Conservation (phyloP, 2,888 invertebrate species). For the Synergus umbraculus region DNA sequence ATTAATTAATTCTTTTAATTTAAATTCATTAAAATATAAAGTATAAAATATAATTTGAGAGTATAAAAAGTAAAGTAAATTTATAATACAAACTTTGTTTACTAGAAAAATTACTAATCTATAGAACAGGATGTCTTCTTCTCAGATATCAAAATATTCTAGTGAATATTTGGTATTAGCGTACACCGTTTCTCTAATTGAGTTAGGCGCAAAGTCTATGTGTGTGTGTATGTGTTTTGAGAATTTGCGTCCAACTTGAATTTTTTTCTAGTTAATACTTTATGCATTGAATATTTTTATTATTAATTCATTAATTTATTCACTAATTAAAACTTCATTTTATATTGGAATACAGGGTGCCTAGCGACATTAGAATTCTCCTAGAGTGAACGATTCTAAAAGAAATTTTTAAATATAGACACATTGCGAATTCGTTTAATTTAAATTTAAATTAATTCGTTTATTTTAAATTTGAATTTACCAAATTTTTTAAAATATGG, state of each 20-base stretch:
- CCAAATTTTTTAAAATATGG: too few relatives aligned
- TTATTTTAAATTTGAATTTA: too few relatives aligned
- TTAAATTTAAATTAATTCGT: too few relatives aligned
- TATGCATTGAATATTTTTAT: too few relatives aligned
- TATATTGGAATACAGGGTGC: not conserved
- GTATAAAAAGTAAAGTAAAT: too few relatives aligned
- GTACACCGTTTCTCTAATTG: not conserved
- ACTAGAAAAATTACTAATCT: not conserved
- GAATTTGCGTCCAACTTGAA: not conserved
- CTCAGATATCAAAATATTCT: not conserved
- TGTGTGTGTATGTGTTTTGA: not conserved
- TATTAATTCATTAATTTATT: not conserved
- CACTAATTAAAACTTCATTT: not conserved
- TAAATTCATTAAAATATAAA: too few relatives aligned
- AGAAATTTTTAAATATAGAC: too few relatives aligned
- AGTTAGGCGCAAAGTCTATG: not conserved
- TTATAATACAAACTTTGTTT: not conserved
- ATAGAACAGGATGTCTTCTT: not conserved
- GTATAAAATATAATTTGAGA: too few relatives aligned
- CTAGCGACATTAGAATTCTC: too few relatives aligned
- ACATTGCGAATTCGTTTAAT: too few relatives aligned
- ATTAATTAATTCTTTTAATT: not conserved
- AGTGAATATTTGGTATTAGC: too few relatives aligned
- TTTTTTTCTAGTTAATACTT: not conserved
- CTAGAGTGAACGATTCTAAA: too few relatives aligned